Evolutionary conservation across 2,113 vertebrate genomes (phyloP).

Genomic region (Perccottus glenii): DNA sequence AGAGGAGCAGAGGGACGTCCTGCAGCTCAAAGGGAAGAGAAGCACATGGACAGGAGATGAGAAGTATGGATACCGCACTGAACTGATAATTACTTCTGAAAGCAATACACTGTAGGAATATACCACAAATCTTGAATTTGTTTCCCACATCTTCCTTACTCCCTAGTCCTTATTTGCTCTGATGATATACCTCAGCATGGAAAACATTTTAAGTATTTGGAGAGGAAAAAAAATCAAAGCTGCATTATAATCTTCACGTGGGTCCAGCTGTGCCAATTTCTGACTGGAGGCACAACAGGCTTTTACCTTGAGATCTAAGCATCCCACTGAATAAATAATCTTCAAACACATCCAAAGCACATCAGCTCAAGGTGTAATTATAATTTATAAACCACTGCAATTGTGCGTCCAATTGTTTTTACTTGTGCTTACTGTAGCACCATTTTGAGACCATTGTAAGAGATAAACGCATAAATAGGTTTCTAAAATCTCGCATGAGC

Average conservation of each 20-base stretch:
- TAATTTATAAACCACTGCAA: conserved; percentile 13
- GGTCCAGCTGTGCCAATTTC: background rate
- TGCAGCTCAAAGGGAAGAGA: conserved; percentile 41
- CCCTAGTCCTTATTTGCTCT: background rate
- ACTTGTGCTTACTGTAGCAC: background rate
- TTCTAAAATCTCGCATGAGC: conserved; percentile 12
- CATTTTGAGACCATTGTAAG: conserved; percentile 24
- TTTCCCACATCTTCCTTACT: too few species aligned
- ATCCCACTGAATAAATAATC: conserved; percentile 30
- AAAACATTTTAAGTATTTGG: background rate
- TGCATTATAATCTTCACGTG: background rate
- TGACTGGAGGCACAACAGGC: conserved; percentile 31
- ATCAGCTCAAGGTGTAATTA: conserved; percentile 26
- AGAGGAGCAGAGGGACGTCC: conserved; percentile 20
- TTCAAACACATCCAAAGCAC: conserved; percentile 36
- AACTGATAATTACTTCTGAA: conserved; percentile 23
- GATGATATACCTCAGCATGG: background rate
- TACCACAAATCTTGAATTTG: background rate
- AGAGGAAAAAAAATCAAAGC: background rate
- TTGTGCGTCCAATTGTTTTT: conserved; percentile 1
- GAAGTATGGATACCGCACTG: conserved; percentile 29
- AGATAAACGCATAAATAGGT: conserved; percentile 30
- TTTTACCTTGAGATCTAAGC: conserved; percentile 43
- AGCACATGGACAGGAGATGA: conserved; percentile 31
- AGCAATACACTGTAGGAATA: background rate